Evolutionary conservation across 2,113 vertebrate genomes (phyloP).

Genomic region (Acrocephalus arundinaceus): DNA sequence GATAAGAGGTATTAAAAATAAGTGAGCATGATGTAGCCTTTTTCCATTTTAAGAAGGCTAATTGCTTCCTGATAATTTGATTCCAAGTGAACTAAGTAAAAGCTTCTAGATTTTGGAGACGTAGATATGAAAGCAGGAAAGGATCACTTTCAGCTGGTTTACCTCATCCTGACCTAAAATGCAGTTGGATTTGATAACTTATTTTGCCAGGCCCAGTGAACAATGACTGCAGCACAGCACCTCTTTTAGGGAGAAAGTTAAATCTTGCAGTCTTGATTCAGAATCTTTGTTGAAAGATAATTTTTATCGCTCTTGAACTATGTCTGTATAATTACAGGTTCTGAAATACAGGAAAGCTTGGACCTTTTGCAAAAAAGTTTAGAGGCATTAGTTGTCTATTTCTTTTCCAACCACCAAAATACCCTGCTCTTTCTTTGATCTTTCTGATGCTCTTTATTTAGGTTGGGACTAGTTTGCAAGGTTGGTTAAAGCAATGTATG

Average conservation of each 20-base stretch:
- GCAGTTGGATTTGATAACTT: not conserved
- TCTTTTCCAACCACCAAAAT: not conserved
- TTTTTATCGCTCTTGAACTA: not conserved
- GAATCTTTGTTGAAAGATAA: not conserved
- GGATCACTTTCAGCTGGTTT: not conserved
- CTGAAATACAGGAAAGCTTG: not conserved
- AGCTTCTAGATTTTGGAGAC: not conserved
- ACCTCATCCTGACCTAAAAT: not conserved
- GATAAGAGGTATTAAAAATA: constrained; percentile 46
- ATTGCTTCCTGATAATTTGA: constrained; percentile 25
- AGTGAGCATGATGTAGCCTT: not conserved
- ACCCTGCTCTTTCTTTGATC: not conserved
- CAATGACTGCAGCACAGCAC: not conserved
- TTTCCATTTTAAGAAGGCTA: constrained; percentile 24
- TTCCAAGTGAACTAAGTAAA: constrained; percentile 11
- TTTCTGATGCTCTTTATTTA: not conserved
- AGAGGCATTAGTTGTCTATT: not conserved
- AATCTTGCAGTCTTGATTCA: not conserved
- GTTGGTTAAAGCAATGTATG: not conserved
- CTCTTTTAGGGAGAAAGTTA: not conserved
- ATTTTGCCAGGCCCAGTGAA: not conserved
- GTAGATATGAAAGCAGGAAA: not conserved
- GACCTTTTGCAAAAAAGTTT: not conserved
- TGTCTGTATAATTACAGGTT: not conserved
- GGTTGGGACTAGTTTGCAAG: not conserved